Base-by-base conservation (phyloP, 1,140 invertebrate species). In the Leptinotarsa defecta region DNA sequence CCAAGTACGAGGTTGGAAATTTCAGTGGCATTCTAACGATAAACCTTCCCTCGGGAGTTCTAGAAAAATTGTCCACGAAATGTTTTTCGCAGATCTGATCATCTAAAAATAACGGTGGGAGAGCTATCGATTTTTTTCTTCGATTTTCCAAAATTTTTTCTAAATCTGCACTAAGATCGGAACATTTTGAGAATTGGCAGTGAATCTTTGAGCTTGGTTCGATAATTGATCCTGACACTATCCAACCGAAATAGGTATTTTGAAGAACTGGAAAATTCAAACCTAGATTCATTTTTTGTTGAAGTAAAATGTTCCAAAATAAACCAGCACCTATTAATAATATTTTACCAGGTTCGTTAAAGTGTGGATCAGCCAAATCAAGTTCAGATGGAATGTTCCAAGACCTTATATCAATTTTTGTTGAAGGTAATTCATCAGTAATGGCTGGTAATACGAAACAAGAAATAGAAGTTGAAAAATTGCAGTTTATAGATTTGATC, bases 331-430 rank as follows among this genome's bases (percentile, higher is more conserved):
- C 74, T 49, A 77, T 43, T 24, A 76, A 67, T 5, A 71, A 49
- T 6, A 77, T 65, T 19, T 64, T n/a, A 22, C 73, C 19, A 8
- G 34, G 13, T 13, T 78, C 8, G 63, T 78, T 73, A 70, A 71
- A 83, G 52, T 82, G 73, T 0, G 74, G 76, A 48, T 83, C 81
- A 24, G 74, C 68, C 48, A 77, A 75, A 24, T 24, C 13, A 69
- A 74, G n/a, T 13, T 48, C 48, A 15, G 13, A 27, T 68, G 73
- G 65, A 20, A 74, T 71, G 19, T 63, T 43, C 34, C 34, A 43
- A 43, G 34, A 43, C 0, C 34, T 43, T 11, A 43, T 11, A 43
- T 11, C 8, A 43, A 43, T 43, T 43, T 43, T 43, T 43, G 34
- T 43, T 43, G 2, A 43, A 43, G 8, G 34, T 43, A 43, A 43